Evolutionary conservation across 2,797 vertebrate genomes (phyloP).

Genomic region (Siniperca scherzeri): DNA sequence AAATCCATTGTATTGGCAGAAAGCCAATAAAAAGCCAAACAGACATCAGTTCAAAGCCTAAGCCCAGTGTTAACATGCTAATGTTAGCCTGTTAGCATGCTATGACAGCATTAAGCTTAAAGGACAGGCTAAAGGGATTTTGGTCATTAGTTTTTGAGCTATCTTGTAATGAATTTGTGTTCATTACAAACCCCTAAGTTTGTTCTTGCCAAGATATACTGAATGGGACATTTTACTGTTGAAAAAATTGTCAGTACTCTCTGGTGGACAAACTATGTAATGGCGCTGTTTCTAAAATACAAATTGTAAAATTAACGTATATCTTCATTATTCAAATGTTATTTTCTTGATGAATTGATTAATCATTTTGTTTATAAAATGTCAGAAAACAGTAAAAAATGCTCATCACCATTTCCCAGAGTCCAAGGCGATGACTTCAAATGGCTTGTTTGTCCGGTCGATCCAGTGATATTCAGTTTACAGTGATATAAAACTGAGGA

Average conservation of each 20-base stretch:
- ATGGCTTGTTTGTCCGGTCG: neutral
- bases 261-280: no score
- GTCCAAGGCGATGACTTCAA: neutral
- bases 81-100: neutral
- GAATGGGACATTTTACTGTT: neutral
- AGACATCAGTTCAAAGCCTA: slow-evolving; percentile 5
- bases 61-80: neutral
- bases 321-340: neutral
- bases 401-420: neutral
- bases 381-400: neutral
- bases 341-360: neutral
- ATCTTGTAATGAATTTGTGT: neutral
- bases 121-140: neutral
- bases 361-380: neutral
- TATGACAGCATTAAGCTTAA: neutral
- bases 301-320: no score
- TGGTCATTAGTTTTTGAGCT: neutral
- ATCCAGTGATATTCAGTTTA: no score
- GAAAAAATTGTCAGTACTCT: neutral
- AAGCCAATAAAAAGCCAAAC: neutral
- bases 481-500: no score
- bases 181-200: neutral
- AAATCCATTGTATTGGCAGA: neutral
- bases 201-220: neutral
- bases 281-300: neutral